Evolutionary conservation across 2,888 invertebrate genomes (phyloP), one percentile per base, ranked within the genome.

Genomic region (Nudaria mundana): DNA sequence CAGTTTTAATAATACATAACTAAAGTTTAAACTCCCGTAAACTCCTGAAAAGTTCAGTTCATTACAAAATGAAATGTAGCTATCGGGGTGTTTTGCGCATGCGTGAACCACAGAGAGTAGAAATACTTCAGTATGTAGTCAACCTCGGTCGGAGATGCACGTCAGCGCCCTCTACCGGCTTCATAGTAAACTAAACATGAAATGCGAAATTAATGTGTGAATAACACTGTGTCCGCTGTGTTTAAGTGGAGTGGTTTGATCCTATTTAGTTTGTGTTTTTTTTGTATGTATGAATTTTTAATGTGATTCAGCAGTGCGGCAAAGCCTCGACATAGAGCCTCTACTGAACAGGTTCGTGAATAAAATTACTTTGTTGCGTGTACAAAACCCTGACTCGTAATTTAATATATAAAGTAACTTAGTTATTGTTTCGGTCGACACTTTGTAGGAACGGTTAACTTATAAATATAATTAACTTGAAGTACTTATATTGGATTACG

Each of bases 321-420:
- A 64, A 44, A 44, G 48, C 49, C 45, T 35, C 51, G 39, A 38
- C 37, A 56, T 42, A 37, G 30, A 35, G 37, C 34, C 34, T 37
- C 24, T 13, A 44, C 58, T 54, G 66, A 61, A 68, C 66, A 82
- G 83, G 82, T 82, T 69, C 39, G 79, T 78, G 65, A 71, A 79
- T 78, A 73, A 72, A 74, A 80, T 80, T 76, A 75, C 74, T 71
- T 63, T 57, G 65, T 81, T 74, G 81, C 81, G 82, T 83, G 81
- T 53, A 56, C 49, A 44, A 49, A 60, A 56, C 54, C 44, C 49
- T 61, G 59, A 66, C 63, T 56, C 60, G 61, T 72, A 67, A 63
- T 64, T 60, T 56, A 54, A 59, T 59, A 60, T 44, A 63, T 68
- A 64, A n/a, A n/a, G n/a, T 56, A 56, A 62, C 56, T 59, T 56